Conservation (phyloP, 2,113 vertebrate species). For the Taxidea taxus region DNA sequence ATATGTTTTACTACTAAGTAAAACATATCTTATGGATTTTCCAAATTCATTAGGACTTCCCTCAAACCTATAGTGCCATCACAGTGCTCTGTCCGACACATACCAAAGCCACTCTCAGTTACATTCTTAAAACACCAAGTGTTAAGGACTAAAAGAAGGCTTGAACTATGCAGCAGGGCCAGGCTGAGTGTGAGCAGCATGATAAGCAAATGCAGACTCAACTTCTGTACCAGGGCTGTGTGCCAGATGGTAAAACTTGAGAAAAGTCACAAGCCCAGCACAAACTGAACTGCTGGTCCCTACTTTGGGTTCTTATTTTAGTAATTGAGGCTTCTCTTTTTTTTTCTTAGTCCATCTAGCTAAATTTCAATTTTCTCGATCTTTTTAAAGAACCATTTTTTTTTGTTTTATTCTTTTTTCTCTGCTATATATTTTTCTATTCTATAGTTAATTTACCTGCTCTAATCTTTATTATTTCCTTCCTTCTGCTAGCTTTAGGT, state of each 20-base stretch:
- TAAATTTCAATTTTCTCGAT: not conserved
- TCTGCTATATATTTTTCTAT: not conserved
- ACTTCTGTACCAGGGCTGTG: not conserved
- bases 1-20: too few relatives aligned
- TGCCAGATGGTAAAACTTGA: not conserved
- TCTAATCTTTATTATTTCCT: not conserved
- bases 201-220: not conserved
- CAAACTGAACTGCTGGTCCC: not conserved
- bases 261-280: not conserved
- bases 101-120: constrained; percentile 81
- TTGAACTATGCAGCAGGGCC: not conserved
- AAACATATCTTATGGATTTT: constrained; percentile 85
- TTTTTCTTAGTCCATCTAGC: not conserved
- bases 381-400: not conserved
- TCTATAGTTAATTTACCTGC: not conserved
- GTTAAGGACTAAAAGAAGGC: not conserved
- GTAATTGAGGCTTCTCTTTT: not conserved
- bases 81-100: constrained; percentile 89
- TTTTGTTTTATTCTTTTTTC: not conserved
- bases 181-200: not conserved
- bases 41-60: constrained; percentile 92
- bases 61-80: constrained; percentile 91
- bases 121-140: not conserved
- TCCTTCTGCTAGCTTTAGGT: not conserved
- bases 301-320: not conserved